Evolutionary conservation across 1,140 invertebrate genomes (phyloP).

Genomic region (Drosophila pandora): DNA sequence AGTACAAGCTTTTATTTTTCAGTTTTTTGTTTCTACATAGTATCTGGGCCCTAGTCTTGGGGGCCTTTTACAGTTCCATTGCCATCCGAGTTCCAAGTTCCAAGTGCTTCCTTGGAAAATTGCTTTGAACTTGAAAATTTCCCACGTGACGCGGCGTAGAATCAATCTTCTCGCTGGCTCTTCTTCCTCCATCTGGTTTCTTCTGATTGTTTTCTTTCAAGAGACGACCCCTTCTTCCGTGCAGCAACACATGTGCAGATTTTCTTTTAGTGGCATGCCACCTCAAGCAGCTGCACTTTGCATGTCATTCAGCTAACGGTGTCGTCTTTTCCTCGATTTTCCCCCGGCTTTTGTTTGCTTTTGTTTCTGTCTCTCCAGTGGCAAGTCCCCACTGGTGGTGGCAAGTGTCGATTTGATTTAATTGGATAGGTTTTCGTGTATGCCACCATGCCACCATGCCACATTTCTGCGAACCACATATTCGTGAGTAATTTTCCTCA

Average conservation of each 20-base stretch:
- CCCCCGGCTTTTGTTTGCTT: constrained; percentile 1
- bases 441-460: constrained; percentile 10
- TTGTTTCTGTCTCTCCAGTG: constrained; percentile 12
- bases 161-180: constrained; percentile 23
- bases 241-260: constrained; percentile 62
- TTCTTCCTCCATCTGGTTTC: too few species aligned
- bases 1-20: constrained; percentile 67
- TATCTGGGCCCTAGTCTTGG: constrained; percentile 10
- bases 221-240: constrained; percentile 6
- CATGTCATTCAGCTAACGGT: constrained; percentile 71
- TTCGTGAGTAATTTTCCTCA: constrained; percentile 21
- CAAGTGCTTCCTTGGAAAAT: constrained; percentile 68
- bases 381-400: too few species aligned
- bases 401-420: constrained; percentile 65
- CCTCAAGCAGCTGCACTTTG: constrained; percentile 51
- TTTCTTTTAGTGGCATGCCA: constrained; percentile 17
- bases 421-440: constrained; percentile 62
- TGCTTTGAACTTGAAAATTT: constrained; percentile 81
- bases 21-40: constrained; percentile 2
- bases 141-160: constrained; percentile 71
- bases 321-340: constrained; percentile 24
- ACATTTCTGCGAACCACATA: not conserved
- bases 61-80: constrained; percentile 63
- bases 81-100: constrained; percentile 12
- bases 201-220: too few species aligned